phyloP scores from a whole-genome alignment of 2,113 vertebrate genomes.

The Albula goreensis region DNA sequence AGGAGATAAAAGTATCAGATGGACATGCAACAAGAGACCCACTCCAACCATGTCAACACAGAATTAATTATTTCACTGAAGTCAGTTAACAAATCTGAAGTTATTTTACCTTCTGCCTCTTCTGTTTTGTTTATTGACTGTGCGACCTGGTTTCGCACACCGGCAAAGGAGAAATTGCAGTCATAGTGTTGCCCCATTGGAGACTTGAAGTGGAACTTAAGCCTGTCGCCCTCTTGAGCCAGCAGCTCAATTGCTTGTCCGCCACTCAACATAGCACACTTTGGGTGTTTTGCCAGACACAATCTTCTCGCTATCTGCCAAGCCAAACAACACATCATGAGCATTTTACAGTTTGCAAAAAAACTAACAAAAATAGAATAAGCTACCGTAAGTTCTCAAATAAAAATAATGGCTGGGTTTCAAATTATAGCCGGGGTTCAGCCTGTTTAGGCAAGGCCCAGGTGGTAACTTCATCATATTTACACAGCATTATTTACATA shows the following conservation, averaged over 20 bases:
- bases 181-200: slow-evolving; percentile 78
- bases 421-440: too few relatives aligned
- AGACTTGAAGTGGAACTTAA: slow-evolving; percentile 60
- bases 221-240: slow-evolving; percentile 73
- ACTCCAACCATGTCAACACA: too few relatives aligned
- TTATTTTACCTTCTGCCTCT: slow-evolving; percentile 81
- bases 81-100: not conserved
- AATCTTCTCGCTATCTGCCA: slow-evolving; percentile 86
- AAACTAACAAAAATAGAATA: not conserved
- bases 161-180: slow-evolving; percentile 91
- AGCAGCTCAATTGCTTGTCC: slow-evolving; percentile 87
- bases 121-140: slow-evolving; percentile 75
- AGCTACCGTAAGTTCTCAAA: too few relatives aligned
- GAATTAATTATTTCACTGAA: too few relatives aligned
- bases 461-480: too few relatives aligned
- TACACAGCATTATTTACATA: too few relatives aligned
- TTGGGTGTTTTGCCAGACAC: slow-evolving; percentile 77
- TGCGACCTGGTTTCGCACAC: slow-evolving; percentile 71
- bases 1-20: too few relatives aligned
- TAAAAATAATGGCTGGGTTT: too few relatives aligned
- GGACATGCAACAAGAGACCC: too few relatives aligned
- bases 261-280: slow-evolving; percentile 79
- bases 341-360: not conserved
- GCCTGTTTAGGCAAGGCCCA: too few relatives aligned
- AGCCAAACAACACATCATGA: slow-evolving; percentile 4